Percentiles rank a stretch among this genome's conserved stretches.
These are phyloP conservation scores for Myodes glareolus DNA, from an alignment of 2,113 vertebrate genomes.

Conservation along the genomic window DNA sequence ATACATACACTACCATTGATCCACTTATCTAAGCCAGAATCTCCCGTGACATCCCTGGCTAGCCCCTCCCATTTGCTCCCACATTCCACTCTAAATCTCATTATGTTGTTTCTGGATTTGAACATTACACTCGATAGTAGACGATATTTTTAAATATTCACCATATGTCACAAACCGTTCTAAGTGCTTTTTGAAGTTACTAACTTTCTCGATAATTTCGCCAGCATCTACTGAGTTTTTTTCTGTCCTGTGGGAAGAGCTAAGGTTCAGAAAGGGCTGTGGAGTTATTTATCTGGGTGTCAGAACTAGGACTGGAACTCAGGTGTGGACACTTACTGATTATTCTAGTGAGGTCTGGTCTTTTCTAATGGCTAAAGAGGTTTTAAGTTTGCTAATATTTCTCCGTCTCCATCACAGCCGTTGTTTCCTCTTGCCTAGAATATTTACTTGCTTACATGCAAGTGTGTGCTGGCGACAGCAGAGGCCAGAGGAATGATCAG, in stretches of 20 bases:
- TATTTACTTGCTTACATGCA: background rate
- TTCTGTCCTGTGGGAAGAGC: background rate
- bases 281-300: background rate
- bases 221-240: background rate
- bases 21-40: background rate
- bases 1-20: background rate
- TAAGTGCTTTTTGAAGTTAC: background rate
- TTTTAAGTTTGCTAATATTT: background rate
- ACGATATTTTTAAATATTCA: background rate
- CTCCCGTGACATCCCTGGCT: background rate
- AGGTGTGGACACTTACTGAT: background rate
- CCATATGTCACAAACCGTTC: background rate
- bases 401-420: background rate
- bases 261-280: background rate
- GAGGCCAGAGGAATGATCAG: background rate
- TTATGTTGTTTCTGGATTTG: slow-evolving; percentile 51
- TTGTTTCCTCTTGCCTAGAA: background rate
- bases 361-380: background rate
- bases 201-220: background rate
- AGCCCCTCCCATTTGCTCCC: background rate
- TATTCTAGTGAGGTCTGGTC: background rate
- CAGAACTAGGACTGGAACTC: slow-evolving; percentile 13
- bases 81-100: background rate
- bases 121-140: background rate
- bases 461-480: background rate